Evolutionary conservation across 2,113 vertebrate genomes (phyloP), one percentile per base, ranked within the genome.

Genomic region (Equus quagga): DNA sequence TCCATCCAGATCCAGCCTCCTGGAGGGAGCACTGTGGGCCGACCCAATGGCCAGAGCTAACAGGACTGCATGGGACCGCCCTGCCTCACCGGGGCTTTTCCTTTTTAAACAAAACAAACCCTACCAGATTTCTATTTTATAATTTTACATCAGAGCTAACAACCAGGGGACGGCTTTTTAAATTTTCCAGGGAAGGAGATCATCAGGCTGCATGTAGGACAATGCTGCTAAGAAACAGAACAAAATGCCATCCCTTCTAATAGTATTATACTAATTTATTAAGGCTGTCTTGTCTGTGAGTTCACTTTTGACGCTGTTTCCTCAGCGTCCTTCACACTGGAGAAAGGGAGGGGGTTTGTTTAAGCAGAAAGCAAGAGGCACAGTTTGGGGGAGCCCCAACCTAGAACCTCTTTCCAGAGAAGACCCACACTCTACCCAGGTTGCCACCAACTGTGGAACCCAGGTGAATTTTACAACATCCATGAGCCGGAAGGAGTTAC

Each of bases 31-130:
- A 98, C 98, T 62, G 98, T 99, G 97, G 99, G 98, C 98, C 99
- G 99, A 98, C 99, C 99, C 76, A 99, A 99, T 12, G 99, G 99
- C 98, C 99, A 99, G 96, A 99, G 99, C 98, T 99, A 99, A 99
- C 99, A 89, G 46, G 94, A 97, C 91, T 93, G 49, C 89, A 72
- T 91, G 91, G 97, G 93, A 80, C 94, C 97, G 83, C 98, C 98
- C 97, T 97, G 94, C 95, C 96, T 98, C 97, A 96, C 89, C 98
- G 97, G 97, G 98, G 98, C 98, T 98, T 98, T 99, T 98, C 98
- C 98, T 99, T 99, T 99, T 99, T 98, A 98, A 99, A 98, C 96
- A 95, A 96, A 93, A 92, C 97, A 98, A 94, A 98, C 97, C 98
- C 96, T 98, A 98, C 96, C 98, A 98, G 98, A 99, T 99, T 98